Evolutionary conservation across 1,140 invertebrate species (phyloP).

Genomic region (Formica exsecta): DNA sequence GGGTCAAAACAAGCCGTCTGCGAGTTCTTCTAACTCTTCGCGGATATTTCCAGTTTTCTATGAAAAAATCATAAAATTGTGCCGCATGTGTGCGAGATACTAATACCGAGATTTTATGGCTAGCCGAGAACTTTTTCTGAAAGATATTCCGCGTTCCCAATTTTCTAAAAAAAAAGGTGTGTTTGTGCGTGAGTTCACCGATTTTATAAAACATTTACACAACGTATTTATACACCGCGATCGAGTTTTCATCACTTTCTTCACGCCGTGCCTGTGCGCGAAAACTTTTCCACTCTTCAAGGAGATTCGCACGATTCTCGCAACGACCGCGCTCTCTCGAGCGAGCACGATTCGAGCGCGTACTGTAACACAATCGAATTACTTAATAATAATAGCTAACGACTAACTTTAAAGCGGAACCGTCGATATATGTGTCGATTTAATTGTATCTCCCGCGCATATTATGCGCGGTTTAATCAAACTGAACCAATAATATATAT

Average conservation of each 20-base stretch:
- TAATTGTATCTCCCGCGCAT: conserved; percentile 42
- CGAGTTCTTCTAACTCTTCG: not conserved
- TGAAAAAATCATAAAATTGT: not conserved
- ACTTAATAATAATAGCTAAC: conserved; percentile 58
- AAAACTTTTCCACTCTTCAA: conserved; percentile 29
- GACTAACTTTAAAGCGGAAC: conserved; percentile 39
- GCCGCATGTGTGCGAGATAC: not conserved
- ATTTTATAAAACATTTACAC: conserved; percentile 27
- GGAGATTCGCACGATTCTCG: conserved; percentile 13
- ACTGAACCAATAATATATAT: conserved; percentile 74
- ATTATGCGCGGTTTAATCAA: conserved; percentile 71
- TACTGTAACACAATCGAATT: conserved; percentile 57
- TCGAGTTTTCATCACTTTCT: conserved; percentile 10
- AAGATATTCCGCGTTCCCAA: not conserved
- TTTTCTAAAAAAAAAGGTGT: conserved; percentile 6
- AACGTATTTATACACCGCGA: not conserved
- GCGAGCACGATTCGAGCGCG: conserved; percentile 44
- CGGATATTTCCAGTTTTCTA: not conserved
- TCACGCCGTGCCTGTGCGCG: conserved; percentile 60
- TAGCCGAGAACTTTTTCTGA: not conserved
- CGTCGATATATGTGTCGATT: conserved; percentile 53
- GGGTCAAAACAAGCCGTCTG: not conserved
- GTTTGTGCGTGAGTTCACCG: conserved; percentile 37
- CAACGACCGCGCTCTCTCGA: conserved; percentile 29
- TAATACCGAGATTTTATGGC: not conserved